These are phyloP conservation scores for Dasypus novemcinctus DNA, from an alignment of 2,113 vertebrate genomes.

Conservation along the genomic window DNA sequence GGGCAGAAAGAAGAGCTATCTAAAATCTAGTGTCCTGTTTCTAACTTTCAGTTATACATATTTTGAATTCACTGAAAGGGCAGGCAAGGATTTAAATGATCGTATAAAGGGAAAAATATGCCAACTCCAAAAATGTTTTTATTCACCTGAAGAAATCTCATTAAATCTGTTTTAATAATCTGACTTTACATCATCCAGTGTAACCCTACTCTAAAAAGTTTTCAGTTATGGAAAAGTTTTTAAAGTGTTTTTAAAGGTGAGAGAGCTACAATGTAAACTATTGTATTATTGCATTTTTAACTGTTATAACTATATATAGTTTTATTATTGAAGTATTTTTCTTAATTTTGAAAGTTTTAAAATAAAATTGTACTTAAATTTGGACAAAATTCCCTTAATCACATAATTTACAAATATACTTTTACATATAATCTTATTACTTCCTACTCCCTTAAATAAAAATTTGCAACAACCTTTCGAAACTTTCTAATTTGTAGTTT, in stretches of 20 bases:
- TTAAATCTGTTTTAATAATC: not conserved
- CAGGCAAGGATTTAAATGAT: not conserved
- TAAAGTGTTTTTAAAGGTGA: not conserved
- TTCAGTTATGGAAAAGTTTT: not conserved
- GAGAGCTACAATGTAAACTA: not conserved
- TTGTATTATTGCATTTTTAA: not conserved
- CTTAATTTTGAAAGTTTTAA: conserved; percentile 20
- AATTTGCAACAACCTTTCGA: conserved; percentile 21
- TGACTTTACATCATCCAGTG: not conserved
- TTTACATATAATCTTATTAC: not conserved
- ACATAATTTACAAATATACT: conserved; percentile 1
- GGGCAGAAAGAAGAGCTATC: not conserved
- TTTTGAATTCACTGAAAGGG: conserved; percentile 9
- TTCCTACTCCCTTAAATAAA: conserved; percentile 12
- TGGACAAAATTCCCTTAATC: conserved; percentile 9
- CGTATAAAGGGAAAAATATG: not conserved
- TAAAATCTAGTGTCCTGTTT: not conserved
- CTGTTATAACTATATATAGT: not conserved
- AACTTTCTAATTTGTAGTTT: conserved; percentile 1
- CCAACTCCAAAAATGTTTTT: not conserved
- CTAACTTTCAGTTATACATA: not conserved
- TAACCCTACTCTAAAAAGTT: not conserved
- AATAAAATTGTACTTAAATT: conserved; percentile 32
- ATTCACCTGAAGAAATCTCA: not conserved
- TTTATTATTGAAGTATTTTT: not conserved